These are phyloP conservation scores for Paramisgurnus dabryanus DNA, from an alignment of 2,113 vertebrate genomes.

Conservation along the genomic window DNA sequence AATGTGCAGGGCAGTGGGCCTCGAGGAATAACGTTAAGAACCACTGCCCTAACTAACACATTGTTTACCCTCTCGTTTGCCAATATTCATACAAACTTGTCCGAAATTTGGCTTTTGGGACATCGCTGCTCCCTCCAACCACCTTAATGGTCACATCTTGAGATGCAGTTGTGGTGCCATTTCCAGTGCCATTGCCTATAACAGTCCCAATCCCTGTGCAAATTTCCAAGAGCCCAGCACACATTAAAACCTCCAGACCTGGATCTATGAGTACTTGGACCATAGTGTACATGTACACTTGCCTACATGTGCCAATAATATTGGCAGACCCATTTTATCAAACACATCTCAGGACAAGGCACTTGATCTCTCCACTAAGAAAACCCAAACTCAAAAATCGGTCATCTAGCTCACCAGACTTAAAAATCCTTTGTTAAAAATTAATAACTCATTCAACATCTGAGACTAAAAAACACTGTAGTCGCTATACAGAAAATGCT, in stretches of 20 bases:
- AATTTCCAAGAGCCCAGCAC: conserved; percentile 67
- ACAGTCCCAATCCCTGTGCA: conserved; percentile 77
- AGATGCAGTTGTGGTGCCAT: conserved; percentile 78
- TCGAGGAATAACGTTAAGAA: too few species aligned
- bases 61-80: conserved; percentile 64
- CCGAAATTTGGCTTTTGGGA: conserved; percentile 51
- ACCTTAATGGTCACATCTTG: conserved; percentile 79
- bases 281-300: not conserved
- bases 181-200: conserved; percentile 80
- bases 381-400: conserved; percentile 64
- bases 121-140: conserved; percentile 78
- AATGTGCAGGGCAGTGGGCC: too few species aligned
- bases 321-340: too few species aligned
- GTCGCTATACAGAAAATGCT: too few species aligned
- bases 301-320: too few species aligned
- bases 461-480: too few species aligned
- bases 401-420: conserved; percentile 47
- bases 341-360: conserved; percentile 72
- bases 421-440: too few species aligned
- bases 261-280: conserved; percentile 67
- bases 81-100: conserved; percentile 72
- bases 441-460: too few species aligned
- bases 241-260: not conserved
- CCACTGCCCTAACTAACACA: conserved; percentile 78
- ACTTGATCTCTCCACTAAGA: conserved; percentile 81